Conservation (phyloP, 2,113 vertebrate genomes). For the Puntigrus tetrazona region DNA sequence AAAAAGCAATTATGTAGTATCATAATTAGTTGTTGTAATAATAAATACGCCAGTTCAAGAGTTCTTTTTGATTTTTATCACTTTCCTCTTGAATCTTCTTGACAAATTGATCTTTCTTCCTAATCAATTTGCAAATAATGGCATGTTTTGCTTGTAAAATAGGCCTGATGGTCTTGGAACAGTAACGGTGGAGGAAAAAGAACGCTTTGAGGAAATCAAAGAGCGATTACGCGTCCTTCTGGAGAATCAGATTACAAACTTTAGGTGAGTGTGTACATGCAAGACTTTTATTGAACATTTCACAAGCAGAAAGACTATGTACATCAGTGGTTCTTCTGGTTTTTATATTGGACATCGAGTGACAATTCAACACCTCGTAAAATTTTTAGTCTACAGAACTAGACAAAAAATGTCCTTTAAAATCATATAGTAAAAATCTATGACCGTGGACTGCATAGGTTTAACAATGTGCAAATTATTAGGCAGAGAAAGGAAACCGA, state of each 20-base stretch:
- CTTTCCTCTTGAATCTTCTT: not conserved
- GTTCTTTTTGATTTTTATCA: not conserved
- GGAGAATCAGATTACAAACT: conserved; percentile 98
- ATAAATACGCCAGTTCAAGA: not conserved
- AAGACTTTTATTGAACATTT: not conserved
- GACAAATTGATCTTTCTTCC: not conserved
- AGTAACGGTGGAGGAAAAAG: conserved; percentile 97
- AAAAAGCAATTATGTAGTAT: not conserved
- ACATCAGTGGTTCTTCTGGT: not conserved
- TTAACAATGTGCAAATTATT: not conserved
- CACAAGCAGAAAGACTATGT: not conserved
- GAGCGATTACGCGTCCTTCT: conserved; percentile 93
- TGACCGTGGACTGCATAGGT: not conserved
- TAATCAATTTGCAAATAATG: conserved; percentile 9
- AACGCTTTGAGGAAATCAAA: conserved; percentile 98
- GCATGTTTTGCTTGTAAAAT: conserved; percentile 32
- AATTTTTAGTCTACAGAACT: not conserved
- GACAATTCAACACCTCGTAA: not conserved
- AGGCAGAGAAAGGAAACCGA: not conserved
- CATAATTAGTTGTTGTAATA: conserved; percentile 24
- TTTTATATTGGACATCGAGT: not conserved
- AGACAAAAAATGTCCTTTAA: not conserved
- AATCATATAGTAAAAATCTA: not conserved
- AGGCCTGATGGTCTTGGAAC: conserved; percentile 98
- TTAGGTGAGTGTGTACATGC: conserved; percentile 81